Base-by-base conservation (phyloP, 2,888 invertebrate genomes). In the Clostera curtula region DNA sequence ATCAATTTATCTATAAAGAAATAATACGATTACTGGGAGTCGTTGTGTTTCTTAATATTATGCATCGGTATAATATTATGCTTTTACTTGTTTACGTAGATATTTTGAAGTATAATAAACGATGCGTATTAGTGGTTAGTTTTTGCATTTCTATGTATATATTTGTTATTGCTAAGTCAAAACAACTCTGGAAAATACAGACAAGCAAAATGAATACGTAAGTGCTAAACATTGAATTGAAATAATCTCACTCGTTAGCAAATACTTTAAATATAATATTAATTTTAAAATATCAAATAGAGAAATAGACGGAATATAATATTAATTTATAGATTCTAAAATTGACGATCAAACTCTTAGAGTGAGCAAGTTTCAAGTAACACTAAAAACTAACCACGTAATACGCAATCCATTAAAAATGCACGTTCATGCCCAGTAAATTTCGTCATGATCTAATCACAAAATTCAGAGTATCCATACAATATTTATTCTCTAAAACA, bases 401-500 rank as follows among this genome's bases (percentile, higher is more conserved):
- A 29, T 4, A 40, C 41, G 43, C 38, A 36, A 36, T 36, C 34
- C 29, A 25, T 43, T 43, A 50, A 46, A 35, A 34, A 10, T 5
- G 11, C 67, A 75, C 69, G 68, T 67, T 63, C 59, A 61, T 63
- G 67, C 69, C 67, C 73, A 68, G 59, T 65, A 64, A 56, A 70
- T 36, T 30, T 37, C 60, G 68, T 46, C 43, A 58, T 64, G 57
- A 71, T 55, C 73, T 77, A 76, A 64, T 59, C 69, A 67, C 66
- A 71, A 66, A 71, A 64, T 66, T 70, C 63, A 62, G 74, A 77
- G 73, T 76, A 77, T 75, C 69, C 64, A 64, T 77, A 79, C 64
- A 75, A 62, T 66, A 69, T 67, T 47, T 48, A 22, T 12, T 22
- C 22, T 63, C 70, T 75, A 79, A 54, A 76, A 73, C 68, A 64